These are phyloP conservation scores for Drosophila yakuba DNA, from an alignment of 1,140 invertebrate species.

Conservation along the genomic window DNA sequence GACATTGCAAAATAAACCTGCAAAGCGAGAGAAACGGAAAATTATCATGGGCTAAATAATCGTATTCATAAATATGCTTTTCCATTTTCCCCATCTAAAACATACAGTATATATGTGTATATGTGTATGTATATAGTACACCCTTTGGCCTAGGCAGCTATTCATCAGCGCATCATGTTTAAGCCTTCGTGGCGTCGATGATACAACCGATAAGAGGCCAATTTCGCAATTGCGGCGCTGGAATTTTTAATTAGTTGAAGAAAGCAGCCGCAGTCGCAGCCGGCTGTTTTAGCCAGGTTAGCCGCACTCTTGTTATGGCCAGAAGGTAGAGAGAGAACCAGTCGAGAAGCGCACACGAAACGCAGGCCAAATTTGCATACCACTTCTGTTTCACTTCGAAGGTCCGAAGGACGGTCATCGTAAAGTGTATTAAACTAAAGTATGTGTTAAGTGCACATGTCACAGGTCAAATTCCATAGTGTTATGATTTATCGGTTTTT, in stretches of 20 bases:
- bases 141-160: constrained; percentile 66
- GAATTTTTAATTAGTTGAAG: constrained; percentile 80
- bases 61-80: constrained; percentile 77
- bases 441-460: constrained; percentile 67
- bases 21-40: constrained; percentile 49
- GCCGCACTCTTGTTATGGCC: constrained; percentile 34
- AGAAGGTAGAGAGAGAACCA: constrained; percentile 20
- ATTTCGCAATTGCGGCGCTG: constrained; percentile 79
- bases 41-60: constrained; percentile 77
- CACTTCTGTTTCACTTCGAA: constrained; percentile 12
- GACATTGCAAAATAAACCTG: constrained; percentile 53
- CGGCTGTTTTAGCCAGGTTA: constrained; percentile 4
- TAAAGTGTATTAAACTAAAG: constrained; percentile 66
- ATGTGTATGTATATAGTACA: not conserved
- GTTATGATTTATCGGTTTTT: constrained; percentile 31
- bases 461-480: constrained; percentile 41
- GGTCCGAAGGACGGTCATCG: constrained; percentile 31
- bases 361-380: constrained; percentile 60
- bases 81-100: constrained; percentile 31
- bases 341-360: constrained; percentile 49
- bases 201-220: constrained; percentile 83
- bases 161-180: constrained; percentile 82
- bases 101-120: not conserved
- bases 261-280: constrained; percentile 46
- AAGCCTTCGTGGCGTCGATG: constrained; percentile 79